Conservation (phyloP, 2,113 vertebrate genomes). For the Anarrhichthys ocellatus region DNA sequence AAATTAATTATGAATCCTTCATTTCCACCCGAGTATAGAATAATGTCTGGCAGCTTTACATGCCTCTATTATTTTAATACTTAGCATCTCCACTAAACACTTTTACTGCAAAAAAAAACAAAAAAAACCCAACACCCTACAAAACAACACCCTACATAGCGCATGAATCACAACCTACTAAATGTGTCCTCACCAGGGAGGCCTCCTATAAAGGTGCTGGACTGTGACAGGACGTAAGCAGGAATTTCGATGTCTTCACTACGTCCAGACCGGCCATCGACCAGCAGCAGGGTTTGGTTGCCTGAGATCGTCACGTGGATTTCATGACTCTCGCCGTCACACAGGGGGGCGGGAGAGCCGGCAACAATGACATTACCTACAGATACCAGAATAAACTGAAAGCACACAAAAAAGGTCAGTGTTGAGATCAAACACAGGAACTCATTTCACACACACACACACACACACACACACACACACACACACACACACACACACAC, state of each 20-base stretch:
- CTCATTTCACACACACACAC: neutral
- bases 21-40: neutral
- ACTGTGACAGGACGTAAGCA: conserved; percentile 70
- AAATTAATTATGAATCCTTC: neutral
- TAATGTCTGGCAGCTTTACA: neutral
- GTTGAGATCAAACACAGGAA: neutral
- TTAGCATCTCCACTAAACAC: neutral
- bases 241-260: conserved; percentile 77
- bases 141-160: too few relatives aligned
- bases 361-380: conserved; percentile 84
- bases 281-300: conserved; percentile 82
- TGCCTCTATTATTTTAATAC: neutral
- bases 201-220: conserved; percentile 92
- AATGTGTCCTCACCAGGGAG: conserved; percentile 87
- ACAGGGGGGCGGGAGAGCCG: conserved; percentile 86
- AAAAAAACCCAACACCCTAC: neutral
- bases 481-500: neutral
- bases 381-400: conserved; percentile 89
- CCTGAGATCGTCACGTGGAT: conserved; percentile 85
- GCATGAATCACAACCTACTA: neutral
- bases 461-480: neutral
- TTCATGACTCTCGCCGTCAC: conserved; percentile 87
- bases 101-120: neutral
- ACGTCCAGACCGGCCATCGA: conserved; percentile 84
- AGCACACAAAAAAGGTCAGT: conserved; percentile 25